A percentile compares a stretch with the other conserved stretches of the same genome.
These are phyloP conservation scores for Timandra comae DNA, from an alignment of 2,888 invertebrate genomes.

Conservation along the genomic window DNA sequence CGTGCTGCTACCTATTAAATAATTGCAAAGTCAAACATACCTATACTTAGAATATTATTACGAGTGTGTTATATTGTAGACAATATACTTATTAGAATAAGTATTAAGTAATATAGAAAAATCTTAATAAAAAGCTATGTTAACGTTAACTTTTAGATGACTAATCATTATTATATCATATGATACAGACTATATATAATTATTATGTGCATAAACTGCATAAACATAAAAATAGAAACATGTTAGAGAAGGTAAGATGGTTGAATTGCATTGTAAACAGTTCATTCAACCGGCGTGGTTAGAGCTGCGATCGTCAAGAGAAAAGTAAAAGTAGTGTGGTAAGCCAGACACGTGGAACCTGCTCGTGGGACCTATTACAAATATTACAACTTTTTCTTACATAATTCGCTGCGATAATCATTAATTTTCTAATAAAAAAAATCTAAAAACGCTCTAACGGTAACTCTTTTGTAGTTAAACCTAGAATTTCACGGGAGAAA, in stretches of 20 bases:
- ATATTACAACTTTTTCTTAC: constrained; percentile 28
- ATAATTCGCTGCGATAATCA: constrained; percentile 25
- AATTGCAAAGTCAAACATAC: too few relatives aligned
- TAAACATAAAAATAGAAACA: neutral
- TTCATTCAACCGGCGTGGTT: constrained; percentile 22
- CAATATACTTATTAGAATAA: too few relatives aligned
- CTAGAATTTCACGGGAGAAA: constrained; percentile 42
- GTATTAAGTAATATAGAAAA: too few relatives aligned
- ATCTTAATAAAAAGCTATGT: too few relatives aligned
- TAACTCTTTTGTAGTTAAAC: constrained; percentile 49
- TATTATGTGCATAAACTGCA: too few relatives aligned
- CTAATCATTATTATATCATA: too few relatives aligned
- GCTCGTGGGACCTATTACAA: constrained; percentile 10
- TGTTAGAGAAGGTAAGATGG: neutral
- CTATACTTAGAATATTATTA: too few relatives aligned
- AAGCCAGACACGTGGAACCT: constrained; percentile 35
- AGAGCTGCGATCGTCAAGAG: constrained; percentile 36
- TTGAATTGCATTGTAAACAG: constrained; percentile 15
- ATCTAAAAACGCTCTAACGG: constrained; percentile 29
- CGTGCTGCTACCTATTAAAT: too few relatives aligned
- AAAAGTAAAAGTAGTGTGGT: constrained; percentile 68
- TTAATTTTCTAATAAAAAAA: constrained; percentile 9
- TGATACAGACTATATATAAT: too few relatives aligned
- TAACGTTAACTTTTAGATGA: too few relatives aligned
- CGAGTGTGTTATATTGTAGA: too few relatives aligned